Base-by-base conservation (phyloP, 2,113 vertebrate species). In the Oncorhynchus kisutch region DNA sequence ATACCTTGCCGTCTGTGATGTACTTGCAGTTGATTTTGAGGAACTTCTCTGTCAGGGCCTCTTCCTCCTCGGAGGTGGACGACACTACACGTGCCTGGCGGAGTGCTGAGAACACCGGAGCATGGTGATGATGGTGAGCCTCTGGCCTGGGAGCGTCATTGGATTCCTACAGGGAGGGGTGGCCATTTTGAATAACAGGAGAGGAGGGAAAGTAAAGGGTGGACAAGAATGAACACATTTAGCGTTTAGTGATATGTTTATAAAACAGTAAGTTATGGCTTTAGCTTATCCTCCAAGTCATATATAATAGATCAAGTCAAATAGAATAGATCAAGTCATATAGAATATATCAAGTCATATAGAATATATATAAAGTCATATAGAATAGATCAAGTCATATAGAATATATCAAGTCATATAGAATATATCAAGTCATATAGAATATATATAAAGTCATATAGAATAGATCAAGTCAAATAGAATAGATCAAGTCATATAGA, bases 11-110 rank as follows among this genome's bases (percentile, higher is more conserved):
- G 83, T 94, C 94, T 65, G 97, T 98, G 88, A 99, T 95, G 92
- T 99, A 99, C 88, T 96, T 99, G 94, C 98, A 99, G 90, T 97
- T 99, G 89, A 99, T 99, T 92, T 99, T 99, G 78, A 99, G 95
- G 89, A 99, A 99, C 89, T 98, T 99, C 91, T 99, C 97, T 12
- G 97, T 99, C 79, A 99, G 97, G 4, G 98, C 98, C 93, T 99
- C 98, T 83, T 99, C 98, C 82, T 99, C 98, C 88, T 99, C 96
- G 0, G 97, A 99, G 79, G 97, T 97, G 81, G 97, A 99, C n/a
- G 96, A 99, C 66, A 99, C 95, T 89, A 96, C 94, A 87, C 97
- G 94, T 67, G 95, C 76, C 74, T 96, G 91, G 77, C 94, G 96
- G 87, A 95, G 89, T 76, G 91, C 88, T 0, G 93, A 83, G 87